A percentile compares a stretch with the other conserved stretches of the same genome.
Evolutionary conservation across 2,888 invertebrate genomes (phyloP).

Genomic region (Leptopterna dolabrata): DNA sequence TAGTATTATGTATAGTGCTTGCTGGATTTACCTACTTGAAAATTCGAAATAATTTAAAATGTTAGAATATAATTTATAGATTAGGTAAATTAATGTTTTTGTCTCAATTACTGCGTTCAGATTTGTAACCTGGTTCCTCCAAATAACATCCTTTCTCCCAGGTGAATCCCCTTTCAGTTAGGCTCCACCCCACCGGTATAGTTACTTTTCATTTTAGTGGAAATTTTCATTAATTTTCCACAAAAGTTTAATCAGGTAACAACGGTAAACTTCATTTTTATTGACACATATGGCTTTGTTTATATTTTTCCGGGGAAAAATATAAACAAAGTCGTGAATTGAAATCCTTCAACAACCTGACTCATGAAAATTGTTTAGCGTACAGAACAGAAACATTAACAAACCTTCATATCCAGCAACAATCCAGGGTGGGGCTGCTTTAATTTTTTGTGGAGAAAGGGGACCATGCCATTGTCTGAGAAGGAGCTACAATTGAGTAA

Average conservation of each 20-base stretch:
- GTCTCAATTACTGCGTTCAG: no score
- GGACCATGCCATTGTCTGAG: conserved; percentile 39
- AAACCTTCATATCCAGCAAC: not conserved
- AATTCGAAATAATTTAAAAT: no score
- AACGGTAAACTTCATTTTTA: not conserved
- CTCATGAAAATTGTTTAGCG: not conserved
- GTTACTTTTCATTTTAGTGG: no score
- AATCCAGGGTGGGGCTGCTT: not conserved
- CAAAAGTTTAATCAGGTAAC: not conserved
- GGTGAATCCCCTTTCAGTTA: no score
- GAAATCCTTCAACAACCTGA: not conserved
- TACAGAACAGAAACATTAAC: not conserved
- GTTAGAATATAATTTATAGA: no score
- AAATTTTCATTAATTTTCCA: no score
- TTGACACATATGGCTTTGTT: not conserved
- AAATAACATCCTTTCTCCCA: no score
- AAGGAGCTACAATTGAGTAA: conserved; percentile 24
- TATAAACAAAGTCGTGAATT: not conserved
- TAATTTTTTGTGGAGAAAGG: not conserved
- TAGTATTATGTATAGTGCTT: no score
- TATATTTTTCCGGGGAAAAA: not conserved
- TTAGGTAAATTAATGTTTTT: no score
- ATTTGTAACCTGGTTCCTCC: no score
- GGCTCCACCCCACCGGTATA: no score
- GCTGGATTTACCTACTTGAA: no score